Conservation (phyloP, 1,140 invertebrate species). For the Drosophila pandora region DNA sequence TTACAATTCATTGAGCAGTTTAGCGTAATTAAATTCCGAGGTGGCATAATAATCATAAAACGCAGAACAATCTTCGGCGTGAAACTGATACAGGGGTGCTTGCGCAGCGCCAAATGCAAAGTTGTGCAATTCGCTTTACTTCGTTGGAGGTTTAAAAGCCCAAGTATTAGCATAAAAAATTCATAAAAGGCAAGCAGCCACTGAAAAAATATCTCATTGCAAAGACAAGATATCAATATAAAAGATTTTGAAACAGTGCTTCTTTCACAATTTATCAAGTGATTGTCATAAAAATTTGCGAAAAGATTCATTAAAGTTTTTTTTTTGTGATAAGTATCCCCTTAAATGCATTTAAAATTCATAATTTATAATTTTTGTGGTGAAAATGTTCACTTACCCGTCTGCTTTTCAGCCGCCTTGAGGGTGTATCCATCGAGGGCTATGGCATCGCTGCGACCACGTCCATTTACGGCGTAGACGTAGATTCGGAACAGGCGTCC, state of each 20-base stretch:
- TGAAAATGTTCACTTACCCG: conserved; percentile 86
- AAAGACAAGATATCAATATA: too few species aligned
- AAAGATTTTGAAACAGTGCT: neutral
- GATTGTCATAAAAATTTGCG: too few species aligned
- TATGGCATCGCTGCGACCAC: conserved; percentile 86
- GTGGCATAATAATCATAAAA: conserved; percentile 62
- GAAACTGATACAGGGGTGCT: conserved; percentile 32
- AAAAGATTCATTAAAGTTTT: neutral
- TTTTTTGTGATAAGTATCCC: conserved; percentile 22
- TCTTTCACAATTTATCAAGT: too few species aligned
- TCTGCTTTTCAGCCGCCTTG: conserved; percentile 91
- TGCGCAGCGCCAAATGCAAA: conserved; percentile 38
- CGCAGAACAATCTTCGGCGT: conserved; percentile 14
- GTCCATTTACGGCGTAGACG: conserved; percentile 87
- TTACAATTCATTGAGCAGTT: conserved; percentile 81
- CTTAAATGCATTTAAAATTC: conserved; percentile 32
- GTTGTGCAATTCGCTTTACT: conserved; percentile 43
- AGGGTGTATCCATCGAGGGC: conserved; percentile 88
- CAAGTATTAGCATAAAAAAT: conserved; percentile 63
- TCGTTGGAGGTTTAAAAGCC: neutral
- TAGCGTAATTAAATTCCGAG: conserved; percentile 79
- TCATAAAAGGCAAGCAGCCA: conserved; percentile 45
- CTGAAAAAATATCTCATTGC: neutral
- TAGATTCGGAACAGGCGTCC: conserved; percentile 88
- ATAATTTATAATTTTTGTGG: conserved; percentile 46